Evolutionary conservation across 2,888 invertebrate genomes (phyloP).

Genomic region (Zelleria hepariella): DNA sequence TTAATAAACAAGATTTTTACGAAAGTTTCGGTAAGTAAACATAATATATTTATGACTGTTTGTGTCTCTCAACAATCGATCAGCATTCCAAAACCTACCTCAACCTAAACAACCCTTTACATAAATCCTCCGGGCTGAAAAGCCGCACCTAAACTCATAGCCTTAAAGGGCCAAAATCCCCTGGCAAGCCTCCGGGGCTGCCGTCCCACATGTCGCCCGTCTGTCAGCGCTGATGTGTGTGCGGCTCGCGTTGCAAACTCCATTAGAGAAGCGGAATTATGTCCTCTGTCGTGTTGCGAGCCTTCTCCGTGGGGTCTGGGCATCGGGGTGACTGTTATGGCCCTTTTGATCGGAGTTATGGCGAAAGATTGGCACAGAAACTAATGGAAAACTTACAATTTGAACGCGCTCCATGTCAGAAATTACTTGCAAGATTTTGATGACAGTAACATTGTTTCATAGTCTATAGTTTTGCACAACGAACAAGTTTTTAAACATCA

Average conservation of each 20-base stretch:
- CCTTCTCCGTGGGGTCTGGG: neutral
- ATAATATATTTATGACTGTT: no score
- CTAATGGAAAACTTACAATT: no score
- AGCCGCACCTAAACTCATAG: constrained; percentile 11
- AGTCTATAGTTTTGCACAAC: no score
- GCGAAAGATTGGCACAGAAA: no score
- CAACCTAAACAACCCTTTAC: constrained; percentile 17
- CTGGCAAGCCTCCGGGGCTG: no score
- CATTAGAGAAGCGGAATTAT: constrained; percentile 54
- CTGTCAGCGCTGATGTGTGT: constrained; percentile 54
- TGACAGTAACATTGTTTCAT: no score
- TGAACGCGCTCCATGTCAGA: no score
- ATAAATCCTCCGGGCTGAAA: constrained; percentile 11
- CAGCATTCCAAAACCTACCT: neutral
- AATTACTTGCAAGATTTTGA: no score
- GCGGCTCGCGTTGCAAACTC: constrained; percentile 56
- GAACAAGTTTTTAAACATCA: no score
- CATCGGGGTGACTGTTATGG: neutral
- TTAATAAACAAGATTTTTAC: no score
- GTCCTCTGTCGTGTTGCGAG: constrained; percentile 32
- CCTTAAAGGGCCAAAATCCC: constrained; percentile 7
- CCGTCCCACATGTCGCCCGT: constrained; percentile 24
- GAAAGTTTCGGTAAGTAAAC: no score
- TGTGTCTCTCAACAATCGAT: no score
- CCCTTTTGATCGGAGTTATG: neutral